Evolutionary conservation across 2,888 invertebrate genomes (phyloP), one percentile per base, ranked within the genome.

Genomic region (Chrysotoxum bicinctum): DNA sequence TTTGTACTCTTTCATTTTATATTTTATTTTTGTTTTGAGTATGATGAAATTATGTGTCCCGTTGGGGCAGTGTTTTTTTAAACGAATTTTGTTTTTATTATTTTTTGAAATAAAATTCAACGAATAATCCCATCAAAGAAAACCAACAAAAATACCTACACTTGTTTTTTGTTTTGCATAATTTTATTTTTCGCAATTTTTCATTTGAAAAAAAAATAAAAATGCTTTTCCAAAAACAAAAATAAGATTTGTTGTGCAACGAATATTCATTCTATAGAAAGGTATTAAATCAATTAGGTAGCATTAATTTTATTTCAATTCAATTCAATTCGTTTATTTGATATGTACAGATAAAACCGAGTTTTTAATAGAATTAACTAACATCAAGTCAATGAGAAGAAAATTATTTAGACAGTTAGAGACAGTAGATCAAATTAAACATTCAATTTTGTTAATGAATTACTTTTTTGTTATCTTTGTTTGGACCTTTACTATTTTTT

Each of bases 141-240:
- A 37, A 78, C 54, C 52, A 21, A 23, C 54, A 64, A 10, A 23
- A 32, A 48, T 54, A 54, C 26, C 37, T 62, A 62, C 35, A 48
- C 21, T 43, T 58, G 43, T 43, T 3, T 14, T 66, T 43, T 72
- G 1, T 26, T 26, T 58, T 62, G 23, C 9, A 7, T 9, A 58
- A 54, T 19, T 62, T 14, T 40, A 58, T 40, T 50, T 50, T 50
- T 23, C 14, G 23, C 50, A 14, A n/a, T n/a, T 50, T 21, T 48
- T 0, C 21, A 12, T 23, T 26, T 26, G 26, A 26, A 4, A 23
- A 23, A 50, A 12, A 5, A 48, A 45, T 52, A 89, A 81, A 88
- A 88, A 66, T 80, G 85, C 54, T 75, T 87, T 87, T 86, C 66
- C 48, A 77, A 79, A 84, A 87, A 87, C 81, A 37, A 21, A 37